A percentile compares a stretch with the other conserved stretches of the same genome.
phyloP scores from a whole-genome alignment of 2,113 vertebrate genomes.

The Lepisosteus oculatus region DNA sequence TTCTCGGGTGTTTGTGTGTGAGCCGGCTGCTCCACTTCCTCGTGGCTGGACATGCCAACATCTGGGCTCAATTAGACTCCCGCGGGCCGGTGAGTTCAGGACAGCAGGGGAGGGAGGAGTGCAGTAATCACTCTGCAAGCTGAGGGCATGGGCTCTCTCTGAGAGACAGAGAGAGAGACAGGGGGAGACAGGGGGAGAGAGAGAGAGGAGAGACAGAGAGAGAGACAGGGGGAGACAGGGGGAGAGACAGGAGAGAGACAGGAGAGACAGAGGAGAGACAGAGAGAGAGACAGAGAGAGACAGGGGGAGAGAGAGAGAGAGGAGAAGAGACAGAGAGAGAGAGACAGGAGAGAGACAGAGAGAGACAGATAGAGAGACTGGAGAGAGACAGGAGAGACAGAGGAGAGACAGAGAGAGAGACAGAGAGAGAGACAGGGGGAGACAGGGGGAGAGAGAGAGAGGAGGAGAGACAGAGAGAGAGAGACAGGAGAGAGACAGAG shows the following conservation, averaged over 20 bases:
- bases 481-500: conserved; percentile 38
- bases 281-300: conserved; percentile 12
- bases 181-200: background rate
- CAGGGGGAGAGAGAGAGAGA: conserved; percentile 17
- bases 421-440: background rate
- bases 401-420: conserved; percentile 22
- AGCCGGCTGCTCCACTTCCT: too few relatives aligned
- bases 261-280: conserved; percentile 20
- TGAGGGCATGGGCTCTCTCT: background rate
- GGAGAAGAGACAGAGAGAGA: conserved; percentile 24
- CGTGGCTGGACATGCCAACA: too few relatives aligned
- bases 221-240: conserved; percentile 13
- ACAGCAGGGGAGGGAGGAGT: conserved; percentile 6
- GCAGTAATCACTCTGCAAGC: too few relatives aligned
- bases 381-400: conserved; percentile 40
- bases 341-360: background rate
- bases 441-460: background rate
- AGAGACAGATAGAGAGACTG: background rate
- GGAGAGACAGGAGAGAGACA: conserved; percentile 24
- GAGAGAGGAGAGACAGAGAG: conserved; percentile 24
- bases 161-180: conserved; percentile 4
- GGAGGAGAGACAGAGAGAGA: background rate
- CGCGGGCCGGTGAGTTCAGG: background rate
- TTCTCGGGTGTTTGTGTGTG: too few relatives aligned
- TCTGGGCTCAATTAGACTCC: too few relatives aligned